These are phyloP conservation scores for Hormaphis cornu DNA, from an alignment of 1,140 invertebrate genomes.

Conservation along the genomic window DNA sequence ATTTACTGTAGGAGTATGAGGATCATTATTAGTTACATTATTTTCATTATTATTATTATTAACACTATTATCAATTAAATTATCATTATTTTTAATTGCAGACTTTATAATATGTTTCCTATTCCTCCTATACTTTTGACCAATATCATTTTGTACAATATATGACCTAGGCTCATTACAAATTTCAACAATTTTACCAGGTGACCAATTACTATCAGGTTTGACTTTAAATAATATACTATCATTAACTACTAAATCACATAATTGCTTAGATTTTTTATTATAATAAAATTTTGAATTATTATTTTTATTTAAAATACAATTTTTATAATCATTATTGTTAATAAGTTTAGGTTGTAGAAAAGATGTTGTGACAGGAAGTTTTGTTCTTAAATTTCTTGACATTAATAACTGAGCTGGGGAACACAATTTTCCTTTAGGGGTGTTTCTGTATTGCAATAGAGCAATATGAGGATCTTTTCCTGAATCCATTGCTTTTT, in stretches of 20 bases:
- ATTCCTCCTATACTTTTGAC: background rate
- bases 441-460: constrained; percentile 21
- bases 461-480: constrained; percentile 18
- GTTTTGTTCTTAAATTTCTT: constrained; percentile 18
- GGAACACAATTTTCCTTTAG: background rate
- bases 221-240: constrained; percentile 1
- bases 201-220: background rate
- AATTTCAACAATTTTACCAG: background rate
- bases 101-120: background rate
- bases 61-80: background rate
- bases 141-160: background rate
- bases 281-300: background rate
- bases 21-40: background rate
- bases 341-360: background rate
- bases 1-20: too few relatives aligned
- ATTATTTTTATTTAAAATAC: background rate
- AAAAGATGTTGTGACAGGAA: background rate
- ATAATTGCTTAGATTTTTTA: background rate
- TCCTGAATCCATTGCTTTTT: constrained; percentile 10
- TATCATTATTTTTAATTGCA: background rate
- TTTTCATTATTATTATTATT: background rate
- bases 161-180: background rate
- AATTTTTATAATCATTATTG: background rate
- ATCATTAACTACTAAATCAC: background rate
- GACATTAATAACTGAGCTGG: background rate